Evolutionary conservation across 2,888 invertebrate genomes (phyloP).

Genomic region (Pammene fasciana): DNA sequence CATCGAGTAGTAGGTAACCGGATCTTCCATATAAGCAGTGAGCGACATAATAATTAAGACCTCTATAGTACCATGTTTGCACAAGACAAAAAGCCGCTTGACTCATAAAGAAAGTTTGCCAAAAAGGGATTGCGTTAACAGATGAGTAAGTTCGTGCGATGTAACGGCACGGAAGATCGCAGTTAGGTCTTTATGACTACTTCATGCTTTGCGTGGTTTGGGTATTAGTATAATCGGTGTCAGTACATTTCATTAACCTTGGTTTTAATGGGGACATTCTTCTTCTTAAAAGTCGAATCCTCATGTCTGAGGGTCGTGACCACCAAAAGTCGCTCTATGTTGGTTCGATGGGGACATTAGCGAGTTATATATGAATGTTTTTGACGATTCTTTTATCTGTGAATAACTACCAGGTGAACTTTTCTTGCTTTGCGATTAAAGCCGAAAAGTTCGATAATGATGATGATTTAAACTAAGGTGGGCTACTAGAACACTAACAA

Average conservation of each 20-base stretch:
- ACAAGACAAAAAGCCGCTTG: conserved; percentile 10
- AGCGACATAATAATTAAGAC: too few relatives aligned
- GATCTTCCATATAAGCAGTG: neutral
- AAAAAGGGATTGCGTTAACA: conserved; percentile 31
- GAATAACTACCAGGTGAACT: neutral
- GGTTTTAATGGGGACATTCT: neutral
- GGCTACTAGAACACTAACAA: too few relatives aligned
- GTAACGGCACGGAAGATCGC: conserved; percentile 34
- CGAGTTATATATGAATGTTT: neutral
- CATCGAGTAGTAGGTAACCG: neutral
- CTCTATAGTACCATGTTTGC: neutral
- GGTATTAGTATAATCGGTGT: neutral
- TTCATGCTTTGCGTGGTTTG: conserved; percentile 7
- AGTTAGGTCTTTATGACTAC: conserved; percentile 26
- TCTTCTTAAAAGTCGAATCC: too few relatives aligned
- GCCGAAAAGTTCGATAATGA: too few relatives aligned
- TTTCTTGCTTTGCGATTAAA: neutral
- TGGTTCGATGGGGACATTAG: neutral
- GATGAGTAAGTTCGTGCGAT: conserved; percentile 24
- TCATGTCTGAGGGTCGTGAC: too few relatives aligned
- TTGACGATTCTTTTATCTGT: neutral
- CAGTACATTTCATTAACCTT: conserved; percentile 4
- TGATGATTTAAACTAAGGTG: too few relatives aligned
- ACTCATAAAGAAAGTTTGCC: conserved; percentile 28
- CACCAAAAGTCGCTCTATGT: too few relatives aligned